A percentile compares a stretch with the other conserved stretches of the same genome.
phyloP scores from a whole-genome alignment of 2,113 vertebrate species.

The Marmota flaviventris region DNA sequence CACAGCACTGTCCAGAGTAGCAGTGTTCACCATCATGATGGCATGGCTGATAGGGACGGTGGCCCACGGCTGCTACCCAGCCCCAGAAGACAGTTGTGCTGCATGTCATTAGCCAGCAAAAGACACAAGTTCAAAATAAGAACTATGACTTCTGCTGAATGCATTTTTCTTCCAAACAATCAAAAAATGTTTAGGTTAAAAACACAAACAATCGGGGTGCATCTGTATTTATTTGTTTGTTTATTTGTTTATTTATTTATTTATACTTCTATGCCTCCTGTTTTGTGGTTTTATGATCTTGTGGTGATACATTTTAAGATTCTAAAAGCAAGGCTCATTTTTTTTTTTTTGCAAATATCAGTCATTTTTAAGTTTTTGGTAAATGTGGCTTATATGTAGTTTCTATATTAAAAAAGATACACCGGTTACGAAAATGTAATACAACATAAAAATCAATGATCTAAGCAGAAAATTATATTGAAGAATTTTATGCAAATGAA shows the following conservation, averaged over 20 bases:
- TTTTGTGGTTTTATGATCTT: slow-evolving; percentile 16
- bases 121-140: neutral
- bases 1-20: no score
- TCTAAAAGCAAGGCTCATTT: neutral
- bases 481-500: neutral
- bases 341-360: neutral
- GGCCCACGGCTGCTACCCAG: no score
- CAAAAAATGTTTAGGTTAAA: neutral
- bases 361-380: no score
- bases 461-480: neutral
- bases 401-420: neutral
- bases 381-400: neutral
- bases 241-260: neutral
- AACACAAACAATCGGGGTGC: neutral
- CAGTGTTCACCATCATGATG: no score
- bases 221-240: neutral
- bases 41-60: neutral
- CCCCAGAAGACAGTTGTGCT: neutral
- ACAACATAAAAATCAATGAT: neutral
- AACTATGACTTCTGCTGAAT: neutral
- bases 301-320: neutral
- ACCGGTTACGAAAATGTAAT: neutral
- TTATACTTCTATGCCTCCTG: neutral
- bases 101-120: neutral
- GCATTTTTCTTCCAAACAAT: neutral